These are phyloP conservation scores for Eptesicus fuscus DNA, from an alignment of 2,113 vertebrate species.

Conservation along the genomic window DNA sequence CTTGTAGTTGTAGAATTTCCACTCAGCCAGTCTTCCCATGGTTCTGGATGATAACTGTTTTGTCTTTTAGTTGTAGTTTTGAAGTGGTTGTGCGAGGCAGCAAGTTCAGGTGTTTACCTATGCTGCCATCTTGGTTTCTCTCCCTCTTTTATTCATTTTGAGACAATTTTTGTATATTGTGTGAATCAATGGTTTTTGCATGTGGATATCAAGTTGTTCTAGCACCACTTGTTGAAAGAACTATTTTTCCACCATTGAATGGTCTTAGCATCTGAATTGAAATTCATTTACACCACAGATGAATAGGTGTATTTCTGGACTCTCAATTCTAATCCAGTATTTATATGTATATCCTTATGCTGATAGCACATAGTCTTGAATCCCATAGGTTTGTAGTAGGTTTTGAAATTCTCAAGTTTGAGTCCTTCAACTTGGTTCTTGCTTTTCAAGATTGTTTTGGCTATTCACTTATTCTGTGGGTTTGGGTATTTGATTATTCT, in stretches of 20 bases:
- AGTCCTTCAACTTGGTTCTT: neutral
- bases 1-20: no score
- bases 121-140: no score
- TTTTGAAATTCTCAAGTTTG: neutral
- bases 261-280: neutral
- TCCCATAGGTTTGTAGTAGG: neutral
- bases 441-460: neutral
- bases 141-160: neutral
- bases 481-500: neutral
- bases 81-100: no score
- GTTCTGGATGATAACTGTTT: no score
- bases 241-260: neutral
- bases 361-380: neutral
- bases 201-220: neutral
- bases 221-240: neutral
- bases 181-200: neutral
- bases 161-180: neutral
- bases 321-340: neutral
- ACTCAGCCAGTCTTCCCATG: no score
- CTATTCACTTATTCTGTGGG: neutral
- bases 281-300: neutral
- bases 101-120: no score
- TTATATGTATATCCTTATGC: neutral
- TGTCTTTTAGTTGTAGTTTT: no score
- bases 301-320: conserved; percentile 6